Base-by-base conservation (phyloP, 2,113 vertebrate genomes). In the Zosterops hypoxanthus region DNA sequence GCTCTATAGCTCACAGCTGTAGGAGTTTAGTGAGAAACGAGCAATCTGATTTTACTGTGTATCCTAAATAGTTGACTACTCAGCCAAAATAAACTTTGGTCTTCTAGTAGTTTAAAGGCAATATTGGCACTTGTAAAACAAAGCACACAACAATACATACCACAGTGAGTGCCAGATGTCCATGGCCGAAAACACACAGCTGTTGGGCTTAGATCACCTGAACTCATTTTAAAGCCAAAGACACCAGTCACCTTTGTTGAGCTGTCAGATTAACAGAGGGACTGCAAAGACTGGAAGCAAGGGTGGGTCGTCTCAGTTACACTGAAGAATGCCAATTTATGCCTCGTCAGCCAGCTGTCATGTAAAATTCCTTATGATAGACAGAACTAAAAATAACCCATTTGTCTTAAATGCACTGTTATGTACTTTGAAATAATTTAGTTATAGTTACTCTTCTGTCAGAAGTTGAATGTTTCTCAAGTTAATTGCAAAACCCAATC, bases 241-340 rank as follows among this genome's bases (percentile, higher is more conserved):
- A 88, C 93, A 94, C 87, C 28, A 0, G 72, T 93, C 95, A 96
- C 91, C 82, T 97, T 96, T 96, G 96, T 96, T 95, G 90, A 94
- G 88, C 94, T 97, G 97, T 97, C 97, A 94, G 97, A 96, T 97
- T 96, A 97, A 80, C 68, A 93, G 76, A 83, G 41, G 59, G 55
- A 65, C 81, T 63, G 78, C 82, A 94, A 95, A 91, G 93, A 86
- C 91, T 96, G 76, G 71, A 91, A 96, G 91, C 68, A 78, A 94
- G 86, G 90, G 95, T 92, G 68, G 42, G 65, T 56, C 47, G 2
- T 97, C 95, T 97, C 96, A 90, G 85, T 97, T 97, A 93, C 97
- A 97, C 94, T 33, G 66, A 97, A 93, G 96, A 97, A 97, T 97
- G 96, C 59, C 91, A 95, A 95, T 97, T 96, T 94, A 88, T 91